Percentiles rank a stretch among this genome's conserved stretches.
These are phyloP conservation scores for Abrostola tripartita DNA, from an alignment of 2,888 invertebrate genomes.

Conservation along the genomic window DNA sequence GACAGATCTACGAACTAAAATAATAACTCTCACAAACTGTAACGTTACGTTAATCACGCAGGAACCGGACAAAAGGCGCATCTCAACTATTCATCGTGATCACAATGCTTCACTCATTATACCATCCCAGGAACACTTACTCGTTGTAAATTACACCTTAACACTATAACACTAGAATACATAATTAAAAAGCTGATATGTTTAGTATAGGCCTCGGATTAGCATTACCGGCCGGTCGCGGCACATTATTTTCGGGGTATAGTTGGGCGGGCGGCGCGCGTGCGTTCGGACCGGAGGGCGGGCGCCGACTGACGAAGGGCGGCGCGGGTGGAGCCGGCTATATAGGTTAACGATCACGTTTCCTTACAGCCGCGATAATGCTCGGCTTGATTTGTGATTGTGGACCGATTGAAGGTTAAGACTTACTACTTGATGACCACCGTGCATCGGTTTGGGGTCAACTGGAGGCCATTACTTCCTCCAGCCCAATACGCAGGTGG, in stretches of 20 bases:
- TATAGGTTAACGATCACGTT: slow-evolving; percentile 83
- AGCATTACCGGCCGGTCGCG: slow-evolving; percentile 52
- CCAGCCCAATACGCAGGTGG: background rate
- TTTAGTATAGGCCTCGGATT: slow-evolving; percentile 76
- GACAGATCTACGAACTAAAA: background rate
- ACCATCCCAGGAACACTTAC: slow-evolving; percentile 48
- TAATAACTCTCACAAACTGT: slow-evolving; percentile 26
- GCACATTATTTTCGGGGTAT: slow-evolving; percentile 49
- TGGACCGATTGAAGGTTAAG: slow-evolving; percentile 55
- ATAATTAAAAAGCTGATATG: slow-evolving; percentile 77
- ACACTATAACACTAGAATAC: slow-evolving; percentile 57
- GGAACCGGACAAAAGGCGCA: slow-evolving; percentile 33
- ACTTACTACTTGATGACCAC: slow-evolving; percentile 45
- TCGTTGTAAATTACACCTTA: slow-evolving; percentile 62
- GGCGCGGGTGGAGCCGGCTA: slow-evolving; percentile 61
- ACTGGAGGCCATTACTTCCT: background rate
- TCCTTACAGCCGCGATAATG: slow-evolving; percentile 67
- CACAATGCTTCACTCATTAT: slow-evolving; percentile 55
- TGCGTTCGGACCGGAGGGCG: slow-evolving; percentile 73
- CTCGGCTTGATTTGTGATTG: slow-evolving; percentile 62
- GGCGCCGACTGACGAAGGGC: slow-evolving; percentile 79
- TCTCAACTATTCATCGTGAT: slow-evolving; percentile 26
- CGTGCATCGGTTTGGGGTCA: slow-evolving; percentile 9
- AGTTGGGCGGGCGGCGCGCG: slow-evolving; percentile 63
- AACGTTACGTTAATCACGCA: slow-evolving; percentile 33